Base-by-base conservation (phyloP, 2,797 vertebrate genomes). In the Phoeniculus purpureus region DNA sequence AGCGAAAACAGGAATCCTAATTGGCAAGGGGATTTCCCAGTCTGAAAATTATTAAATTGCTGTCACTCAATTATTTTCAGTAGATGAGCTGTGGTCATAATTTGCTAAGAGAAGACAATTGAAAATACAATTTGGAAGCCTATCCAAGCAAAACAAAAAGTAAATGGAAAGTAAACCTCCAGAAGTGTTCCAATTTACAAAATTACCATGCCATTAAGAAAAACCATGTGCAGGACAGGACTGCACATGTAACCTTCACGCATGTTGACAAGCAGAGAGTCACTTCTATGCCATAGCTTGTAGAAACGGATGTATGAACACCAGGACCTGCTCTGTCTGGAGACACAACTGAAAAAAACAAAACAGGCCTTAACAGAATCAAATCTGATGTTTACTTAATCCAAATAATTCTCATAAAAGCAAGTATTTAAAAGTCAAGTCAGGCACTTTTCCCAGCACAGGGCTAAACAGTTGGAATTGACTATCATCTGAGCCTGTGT, bases 1-100 rank as follows among this genome's bases (percentile, higher is more conserved):
- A 92, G 88, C 68, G 67, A 89, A 95, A 95, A 81, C 65, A 68
- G 65, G 72, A 80, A 82, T 58, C n/a, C 84, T 82, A 92, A 83
- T 34, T 89, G 67, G 56, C 26, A 87, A 26, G 52, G 48, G 80
- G 55, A 75, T 89, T 95, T 93, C 75, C n/a, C 20, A 31, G 47
- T 31, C 50, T 88, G 55, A 85, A 79, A 88, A 74, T 87, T 8
- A 81, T 31, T 90, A 52, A 80, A 85, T 56, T 78, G 43, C 59
- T 90, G 54, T 67, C 58, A 74, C 43, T 85, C 66, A 67, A 58
- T 95, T 95, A 91, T 85, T 95, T 93, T 92, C 18, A 71, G 51
- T 55, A 68, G 61, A 68, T 74, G 64, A 93, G 61, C 32, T 71
- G 31, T 74, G 34, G 81, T 88, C n/a, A 68, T 82, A 67, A 89